phyloP scores from a whole-genome alignment of 2,797 vertebrate genomes.

The Hemibagrus guttatus region DNA sequence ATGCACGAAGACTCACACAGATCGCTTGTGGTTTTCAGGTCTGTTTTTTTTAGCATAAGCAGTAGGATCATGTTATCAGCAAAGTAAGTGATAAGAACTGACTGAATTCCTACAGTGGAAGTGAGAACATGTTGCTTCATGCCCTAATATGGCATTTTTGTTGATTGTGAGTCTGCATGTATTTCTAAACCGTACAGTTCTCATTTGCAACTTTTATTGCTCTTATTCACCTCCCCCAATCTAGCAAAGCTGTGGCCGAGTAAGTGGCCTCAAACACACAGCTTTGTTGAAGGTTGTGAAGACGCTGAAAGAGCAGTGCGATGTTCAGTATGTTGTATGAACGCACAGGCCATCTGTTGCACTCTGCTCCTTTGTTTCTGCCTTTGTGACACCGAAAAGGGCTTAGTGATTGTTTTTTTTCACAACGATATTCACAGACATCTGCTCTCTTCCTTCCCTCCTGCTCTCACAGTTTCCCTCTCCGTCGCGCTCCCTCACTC shows the following conservation, averaged over 20 bases:
- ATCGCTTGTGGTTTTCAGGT: constrained; percentile 20
- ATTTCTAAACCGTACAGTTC: background rate
- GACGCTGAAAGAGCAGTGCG: constrained; percentile 39
- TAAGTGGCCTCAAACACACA: background rate
- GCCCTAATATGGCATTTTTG: constrained; percentile 68
- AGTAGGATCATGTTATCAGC: constrained; percentile 51
- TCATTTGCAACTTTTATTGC: constrained; percentile 44
- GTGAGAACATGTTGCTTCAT: constrained; percentile 52
- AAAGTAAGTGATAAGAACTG: constrained; percentile 54
- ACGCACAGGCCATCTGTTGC: constrained; percentile 49
- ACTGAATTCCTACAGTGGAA: constrained; percentile 59
- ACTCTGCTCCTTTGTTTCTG: constrained; percentile 47
- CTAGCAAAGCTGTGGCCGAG: background rate
- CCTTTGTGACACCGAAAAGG: constrained; percentile 31
- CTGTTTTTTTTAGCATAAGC: constrained; percentile 20
- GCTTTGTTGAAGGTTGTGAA: constrained; percentile 35
- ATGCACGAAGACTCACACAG: background rate
- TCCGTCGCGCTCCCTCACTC: background rate
- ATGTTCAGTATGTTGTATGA: constrained; percentile 30
- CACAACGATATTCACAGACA: constrained; percentile 49
- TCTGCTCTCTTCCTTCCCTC: constrained; percentile 49
- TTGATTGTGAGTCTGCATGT: background rate
- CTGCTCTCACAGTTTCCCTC: constrained; percentile 13
- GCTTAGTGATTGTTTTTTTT: constrained; percentile 30
- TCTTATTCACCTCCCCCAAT: constrained; percentile 19